A percentile compares a stretch with the other conserved stretches of the same genome.
These are phyloP conservation scores for Nephrotoma guestfalica DNA, from an alignment of 2,888 invertebrate genomes.

Conservation along the genomic window DNA sequence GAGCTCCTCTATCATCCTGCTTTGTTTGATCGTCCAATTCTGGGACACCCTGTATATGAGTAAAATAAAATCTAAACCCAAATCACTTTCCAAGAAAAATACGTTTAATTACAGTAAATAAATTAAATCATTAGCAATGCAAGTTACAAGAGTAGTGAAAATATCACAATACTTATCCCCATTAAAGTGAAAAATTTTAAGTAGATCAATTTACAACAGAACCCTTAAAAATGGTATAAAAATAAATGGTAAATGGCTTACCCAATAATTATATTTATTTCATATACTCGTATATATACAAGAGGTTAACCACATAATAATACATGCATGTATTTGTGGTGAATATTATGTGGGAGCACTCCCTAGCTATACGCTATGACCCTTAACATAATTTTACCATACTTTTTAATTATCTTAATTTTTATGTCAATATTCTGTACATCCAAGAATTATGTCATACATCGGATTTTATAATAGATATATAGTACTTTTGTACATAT, in stretches of 20 bases:
- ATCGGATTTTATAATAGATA: neutral
- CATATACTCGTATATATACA: neutral
- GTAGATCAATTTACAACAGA: neutral
- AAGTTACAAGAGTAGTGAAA: neutral
- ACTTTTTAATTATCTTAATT: neutral
- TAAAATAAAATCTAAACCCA: neutral
- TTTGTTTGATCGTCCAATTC: too few relatives aligned
- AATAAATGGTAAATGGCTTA: neutral
- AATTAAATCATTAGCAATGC: neutral
- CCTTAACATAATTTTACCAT: neutral
- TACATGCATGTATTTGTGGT: neutral
- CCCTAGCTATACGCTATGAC: neutral
- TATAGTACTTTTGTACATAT: neutral
- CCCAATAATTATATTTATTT: neutral
- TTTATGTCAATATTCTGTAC: neutral
- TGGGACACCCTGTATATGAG: too few relatives aligned
- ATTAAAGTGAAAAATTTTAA: neutral
- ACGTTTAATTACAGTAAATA: neutral
- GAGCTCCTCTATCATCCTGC: too few relatives aligned
- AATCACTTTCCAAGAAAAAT: neutral
- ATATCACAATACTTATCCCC: neutral
- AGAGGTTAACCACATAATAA: neutral
- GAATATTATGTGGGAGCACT: neutral
- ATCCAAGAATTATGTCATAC: neutral
- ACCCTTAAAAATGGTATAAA: neutral